Conservation (phyloP, 2,113 vertebrate species). For the Delphinus delphis region DNA sequence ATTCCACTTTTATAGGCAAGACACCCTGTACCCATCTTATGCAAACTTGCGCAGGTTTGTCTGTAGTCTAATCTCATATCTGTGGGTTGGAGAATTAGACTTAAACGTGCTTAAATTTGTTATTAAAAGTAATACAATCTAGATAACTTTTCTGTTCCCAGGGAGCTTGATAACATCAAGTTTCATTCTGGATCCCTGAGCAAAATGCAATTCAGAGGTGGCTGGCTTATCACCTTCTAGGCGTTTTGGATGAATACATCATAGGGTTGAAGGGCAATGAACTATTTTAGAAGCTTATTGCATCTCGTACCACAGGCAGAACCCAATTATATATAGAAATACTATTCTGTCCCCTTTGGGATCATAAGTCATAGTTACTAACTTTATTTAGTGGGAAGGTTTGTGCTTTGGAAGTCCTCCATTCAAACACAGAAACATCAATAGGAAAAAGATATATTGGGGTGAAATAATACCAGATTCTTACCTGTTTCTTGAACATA, state of each 20-base stretch:
- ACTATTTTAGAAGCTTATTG: conserved; percentile 38
- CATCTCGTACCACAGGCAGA: not conserved
- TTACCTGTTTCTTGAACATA: conserved; percentile 84
- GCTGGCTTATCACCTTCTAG: not conserved
- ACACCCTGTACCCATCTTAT: not conserved
- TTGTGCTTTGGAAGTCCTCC: not conserved
- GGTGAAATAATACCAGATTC: not conserved
- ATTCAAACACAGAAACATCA: not conserved
- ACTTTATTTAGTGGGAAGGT: not conserved
- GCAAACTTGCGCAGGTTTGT: not conserved
- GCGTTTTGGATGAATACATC: not conserved
- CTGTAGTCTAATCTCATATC: not conserved
- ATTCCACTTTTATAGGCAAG: not conserved
- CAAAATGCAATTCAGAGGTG: not conserved
- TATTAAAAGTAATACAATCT: conserved; percentile 18
- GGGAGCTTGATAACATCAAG: not conserved
- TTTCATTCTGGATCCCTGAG: not conserved
- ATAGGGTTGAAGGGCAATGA: not conserved
- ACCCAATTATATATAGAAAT: conserved; percentile 46
- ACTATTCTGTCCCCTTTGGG: not conserved
- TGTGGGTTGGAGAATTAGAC: not conserved
- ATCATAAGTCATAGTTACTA: conserved; percentile 35
- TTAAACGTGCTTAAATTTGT: not conserved
- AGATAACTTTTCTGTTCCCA: conserved; percentile 14
- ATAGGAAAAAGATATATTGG: not conserved